phyloP scores from a whole-genome alignment of 2,888 invertebrate species.

The Drosophila hamatofila region DNA sequence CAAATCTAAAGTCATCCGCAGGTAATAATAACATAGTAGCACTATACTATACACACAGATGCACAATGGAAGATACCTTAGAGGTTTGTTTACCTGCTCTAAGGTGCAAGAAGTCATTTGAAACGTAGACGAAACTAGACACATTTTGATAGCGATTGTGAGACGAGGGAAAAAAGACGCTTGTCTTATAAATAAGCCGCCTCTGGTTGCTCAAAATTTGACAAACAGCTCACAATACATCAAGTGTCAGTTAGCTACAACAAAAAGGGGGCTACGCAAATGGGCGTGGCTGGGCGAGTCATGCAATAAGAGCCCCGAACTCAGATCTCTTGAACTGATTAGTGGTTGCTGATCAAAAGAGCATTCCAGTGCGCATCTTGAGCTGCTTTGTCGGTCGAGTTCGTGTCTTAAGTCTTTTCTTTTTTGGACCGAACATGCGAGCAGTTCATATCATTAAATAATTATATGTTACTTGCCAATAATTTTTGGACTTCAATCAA shows the following conservation, averaged over 20 bases:
- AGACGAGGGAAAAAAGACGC: constrained; percentile 7
- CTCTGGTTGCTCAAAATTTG: constrained; percentile 42
- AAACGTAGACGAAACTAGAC: constrained; percentile 22
- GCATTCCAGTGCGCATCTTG: constrained; percentile 10
- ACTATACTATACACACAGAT: constrained; percentile 4
- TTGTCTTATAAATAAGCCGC: constrained; percentile 16
- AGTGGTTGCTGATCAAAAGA: constrained; percentile 20
- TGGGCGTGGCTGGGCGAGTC: constrained; percentile 54
- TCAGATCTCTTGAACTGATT: constrained; percentile 49
- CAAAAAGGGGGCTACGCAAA: constrained; percentile 22
- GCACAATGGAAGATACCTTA: constrained; percentile 21
- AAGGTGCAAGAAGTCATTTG: constrained; percentile 67
- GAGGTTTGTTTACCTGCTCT: constrained; percentile 44
- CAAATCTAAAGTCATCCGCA: constrained; percentile 42
- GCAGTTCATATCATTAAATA: constrained; percentile 49
- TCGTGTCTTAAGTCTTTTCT: constrained; percentile 52
- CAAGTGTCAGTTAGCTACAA: constrained; percentile 57
- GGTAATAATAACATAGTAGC: constrained; percentile 55
- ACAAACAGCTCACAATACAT: constrained; percentile 57
- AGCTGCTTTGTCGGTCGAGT: constrained; percentile 20
- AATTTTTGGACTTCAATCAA: constrained; percentile 52
- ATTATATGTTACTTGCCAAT: constrained; percentile 50
- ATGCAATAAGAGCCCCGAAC: constrained; percentile 13
- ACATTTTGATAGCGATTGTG: constrained; percentile 39
- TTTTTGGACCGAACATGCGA: constrained; percentile 24